Evolutionary conservation across 2,888 invertebrate species (phyloP).

Genomic region (Onchidella celtica): DNA sequence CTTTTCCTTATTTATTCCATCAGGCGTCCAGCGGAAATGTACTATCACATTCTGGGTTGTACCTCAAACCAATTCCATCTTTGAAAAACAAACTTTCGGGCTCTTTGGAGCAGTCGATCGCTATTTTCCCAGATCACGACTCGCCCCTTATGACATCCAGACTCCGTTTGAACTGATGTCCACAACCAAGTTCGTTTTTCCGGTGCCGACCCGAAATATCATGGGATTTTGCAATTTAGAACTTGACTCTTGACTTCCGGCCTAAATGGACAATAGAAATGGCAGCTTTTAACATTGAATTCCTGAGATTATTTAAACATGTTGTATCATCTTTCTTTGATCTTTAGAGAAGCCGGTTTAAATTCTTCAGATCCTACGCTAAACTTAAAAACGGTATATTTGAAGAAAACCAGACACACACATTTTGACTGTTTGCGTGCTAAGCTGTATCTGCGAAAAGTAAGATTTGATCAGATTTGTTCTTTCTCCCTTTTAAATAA

Average conservation of each 20-base stretch:
- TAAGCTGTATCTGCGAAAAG: too few relatives aligned
- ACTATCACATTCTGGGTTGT: slow-evolving; percentile 12
- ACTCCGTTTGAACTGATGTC: slow-evolving; percentile 38
- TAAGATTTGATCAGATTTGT: too few relatives aligned
- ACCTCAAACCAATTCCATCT: slow-evolving; percentile 23
- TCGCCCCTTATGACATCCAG: slow-evolving; percentile 4
- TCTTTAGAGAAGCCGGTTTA: too few relatives aligned
- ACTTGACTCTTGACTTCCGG: slow-evolving; percentile 36
- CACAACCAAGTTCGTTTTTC: slow-evolving; percentile 15
- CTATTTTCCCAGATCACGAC: slow-evolving; percentile 35
- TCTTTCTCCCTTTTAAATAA: too few relatives aligned
- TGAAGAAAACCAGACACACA: too few relatives aligned
- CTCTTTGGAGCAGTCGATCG: not conserved
- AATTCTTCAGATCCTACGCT: too few relatives aligned
- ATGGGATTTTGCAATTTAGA: slow-evolving; percentile 31
- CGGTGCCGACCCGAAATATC: not conserved
- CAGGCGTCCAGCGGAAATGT: slow-evolving; percentile 22
- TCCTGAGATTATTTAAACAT: slow-evolving; percentile 4
- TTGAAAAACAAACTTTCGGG: slow-evolving; percentile 20
- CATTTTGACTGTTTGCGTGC: too few relatives aligned
- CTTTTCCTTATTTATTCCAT: slow-evolving; percentile 29
- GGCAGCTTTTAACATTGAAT: slow-evolving; percentile 18
- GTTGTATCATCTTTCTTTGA: slow-evolving; percentile 9
- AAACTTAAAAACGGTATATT: too few relatives aligned
- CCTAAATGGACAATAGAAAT: slow-evolving; percentile 30